Conservation (phyloP, 2,888 invertebrate genomes). For the Eilema caniola region DNA sequence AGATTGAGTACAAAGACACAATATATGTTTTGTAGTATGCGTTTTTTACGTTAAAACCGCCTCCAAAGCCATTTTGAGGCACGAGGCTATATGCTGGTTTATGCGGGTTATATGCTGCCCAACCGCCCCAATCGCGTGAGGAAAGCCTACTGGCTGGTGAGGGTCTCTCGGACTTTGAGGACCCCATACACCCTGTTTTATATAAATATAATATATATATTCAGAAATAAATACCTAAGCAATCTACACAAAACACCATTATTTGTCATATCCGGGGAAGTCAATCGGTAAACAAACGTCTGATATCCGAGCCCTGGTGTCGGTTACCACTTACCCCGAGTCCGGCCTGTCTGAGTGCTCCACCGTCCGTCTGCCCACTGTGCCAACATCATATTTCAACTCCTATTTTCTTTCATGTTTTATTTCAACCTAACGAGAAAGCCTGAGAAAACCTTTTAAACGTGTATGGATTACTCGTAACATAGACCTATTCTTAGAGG, state of each 20-base stretch:
- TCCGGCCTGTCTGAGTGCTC: slow-evolving; percentile 8
- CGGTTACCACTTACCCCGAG: slow-evolving; percentile 5
- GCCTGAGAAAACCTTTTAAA: background rate
- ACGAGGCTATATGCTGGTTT: too few relatives aligned
- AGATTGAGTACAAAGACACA: background rate
- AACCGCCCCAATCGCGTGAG: too few relatives aligned
- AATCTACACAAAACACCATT: background rate
- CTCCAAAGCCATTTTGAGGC: too few relatives aligned
- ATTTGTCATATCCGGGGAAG: background rate
- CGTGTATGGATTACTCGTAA: background rate
- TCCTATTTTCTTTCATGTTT: background rate
- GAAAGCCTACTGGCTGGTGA: background rate
- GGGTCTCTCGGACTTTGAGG: background rate
- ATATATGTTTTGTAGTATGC: background rate
- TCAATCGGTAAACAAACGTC: background rate
- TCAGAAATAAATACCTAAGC: background rate
- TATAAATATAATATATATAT: background rate
- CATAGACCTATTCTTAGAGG: background rate
- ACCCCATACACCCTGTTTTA: background rate
- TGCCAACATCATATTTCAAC: slow-evolving; percentile 6
- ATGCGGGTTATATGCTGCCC: too few relatives aligned
- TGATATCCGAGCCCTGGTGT: slow-evolving; percentile 6
- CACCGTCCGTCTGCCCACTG: background rate
- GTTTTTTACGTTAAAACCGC: too few relatives aligned
- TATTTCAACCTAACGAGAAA: slow-evolving; percentile 2